Base-by-base conservation (phyloP, 64 coral and sea anemone species). In the Pachyseris speciosa region DNA sequence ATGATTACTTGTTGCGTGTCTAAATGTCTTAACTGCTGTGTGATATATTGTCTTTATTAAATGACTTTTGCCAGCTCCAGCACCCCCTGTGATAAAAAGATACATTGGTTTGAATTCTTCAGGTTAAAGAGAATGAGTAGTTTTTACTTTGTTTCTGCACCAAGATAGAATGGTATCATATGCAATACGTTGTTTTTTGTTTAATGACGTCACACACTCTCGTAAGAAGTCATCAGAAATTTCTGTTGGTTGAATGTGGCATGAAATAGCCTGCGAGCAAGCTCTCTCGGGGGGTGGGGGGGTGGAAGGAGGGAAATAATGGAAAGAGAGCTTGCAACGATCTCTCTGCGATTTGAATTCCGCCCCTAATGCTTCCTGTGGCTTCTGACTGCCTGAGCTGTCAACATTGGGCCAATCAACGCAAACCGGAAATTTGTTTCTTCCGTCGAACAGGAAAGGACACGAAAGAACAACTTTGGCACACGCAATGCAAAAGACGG, bases 21-120 rank as follows among this genome's bases (percentile, higher is more conserved):
- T 78, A 49, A 80, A 79, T 0, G 57, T 90, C 10, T 80, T 80
- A 19, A 69, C 40, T 90, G 87, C 74, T 38, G 87, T 90, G 47
- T 90, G 74, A 80, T 69, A 90, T 12, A 80, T 80, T 40, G 87
- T 80, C 29, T 69, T 90, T 41, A 90, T 90, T 12, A 80, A 51
- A 44, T 90, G 87, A 77, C 74, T 80, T 52, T 71, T 87, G 20
- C 84, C 84, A 64, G 55, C 81, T 58, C 79, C 79, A 83, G 47
- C 79, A 83, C 50, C 51, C 33, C 51, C 50, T 58, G 83, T 85
- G 36, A 85, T 32, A 85, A 85, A 85, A 44, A 85, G 83, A 69
- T 83, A 81, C 2, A 83, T 68, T 85, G 83, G 83, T 69, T 68
- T 50, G 63, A 85, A 17, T 36, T 85, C 33, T 26, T 41, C 41